Evolutionary conservation across 2,113 vertebrate species (phyloP).

Genomic region (Dinomys branickii): DNA sequence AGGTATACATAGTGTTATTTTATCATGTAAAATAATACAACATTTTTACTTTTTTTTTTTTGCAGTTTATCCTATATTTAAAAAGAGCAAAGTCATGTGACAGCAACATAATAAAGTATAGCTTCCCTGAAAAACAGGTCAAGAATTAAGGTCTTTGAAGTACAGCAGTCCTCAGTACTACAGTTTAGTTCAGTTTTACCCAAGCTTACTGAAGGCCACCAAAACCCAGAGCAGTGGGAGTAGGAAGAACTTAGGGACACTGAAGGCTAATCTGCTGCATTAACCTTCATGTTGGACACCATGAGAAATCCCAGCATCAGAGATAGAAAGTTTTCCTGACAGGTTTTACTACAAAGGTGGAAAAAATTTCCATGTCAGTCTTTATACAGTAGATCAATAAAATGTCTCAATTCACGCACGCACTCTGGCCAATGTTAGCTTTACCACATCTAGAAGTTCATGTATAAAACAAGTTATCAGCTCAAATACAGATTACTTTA

Average conservation of each 20-base stretch:
- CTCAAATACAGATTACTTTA: slow-evolving; percentile 74
- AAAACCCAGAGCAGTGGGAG: neutral
- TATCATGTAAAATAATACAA: neutral
- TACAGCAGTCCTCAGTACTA: slow-evolving; percentile 30
- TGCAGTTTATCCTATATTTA: slow-evolving; percentile 2
- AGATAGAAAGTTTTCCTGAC: slow-evolving; percentile 28
- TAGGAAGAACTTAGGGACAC: slow-evolving; percentile 24
- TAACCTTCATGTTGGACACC: too few species aligned
- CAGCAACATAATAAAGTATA: neutral
- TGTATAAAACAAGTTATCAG: slow-evolving; percentile 62
- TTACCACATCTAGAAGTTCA: slow-evolving; percentile 59
- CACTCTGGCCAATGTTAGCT: slow-evolving; percentile 57
- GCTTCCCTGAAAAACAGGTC: neutral
- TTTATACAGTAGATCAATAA: too few species aligned
- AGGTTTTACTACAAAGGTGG: too few species aligned
- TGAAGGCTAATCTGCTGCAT: too few species aligned
- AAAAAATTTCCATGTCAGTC: too few species aligned
- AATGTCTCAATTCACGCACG: slow-evolving; percentile 53
- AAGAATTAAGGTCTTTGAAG: slow-evolving; percentile 1
- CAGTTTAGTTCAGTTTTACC: slow-evolving; percentile 36
- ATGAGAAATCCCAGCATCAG: slow-evolving; percentile 41
- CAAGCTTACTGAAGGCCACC: neutral
- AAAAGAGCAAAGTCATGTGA: slow-evolving; percentile 51
- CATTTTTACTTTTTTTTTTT: too few species aligned
- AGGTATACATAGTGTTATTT: neutral